phyloP scores from a whole-genome alignment of 2,797 vertebrate species.

The Lindbergichthys nudifrons region DNA sequence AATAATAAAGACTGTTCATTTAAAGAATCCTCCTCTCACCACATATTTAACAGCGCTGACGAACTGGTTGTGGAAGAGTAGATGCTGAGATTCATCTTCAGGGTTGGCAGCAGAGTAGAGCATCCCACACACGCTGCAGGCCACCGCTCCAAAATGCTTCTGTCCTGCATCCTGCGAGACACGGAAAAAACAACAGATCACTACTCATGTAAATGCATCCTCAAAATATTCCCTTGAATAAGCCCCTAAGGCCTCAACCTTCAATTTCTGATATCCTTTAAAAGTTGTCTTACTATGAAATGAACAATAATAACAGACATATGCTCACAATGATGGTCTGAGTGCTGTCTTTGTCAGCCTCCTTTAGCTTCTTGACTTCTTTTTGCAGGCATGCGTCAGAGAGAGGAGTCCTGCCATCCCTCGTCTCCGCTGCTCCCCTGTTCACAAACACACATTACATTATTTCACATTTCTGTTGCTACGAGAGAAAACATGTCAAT shows the following conservation, averaged over 20 bases:
- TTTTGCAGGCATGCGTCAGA: conserved; percentile 88
- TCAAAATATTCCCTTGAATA: background rate
- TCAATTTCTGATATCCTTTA: background rate
- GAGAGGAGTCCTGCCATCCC: conserved; percentile 74
- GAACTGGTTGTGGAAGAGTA: conserved; percentile 99
- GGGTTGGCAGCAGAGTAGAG: conserved; percentile 95
- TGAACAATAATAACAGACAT: background rate
- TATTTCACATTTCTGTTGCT: conserved; percentile 11
- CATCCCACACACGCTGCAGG: conserved; percentile 97
- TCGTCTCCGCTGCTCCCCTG: conserved; percentile 70
- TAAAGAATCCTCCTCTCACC: conserved; percentile 84
- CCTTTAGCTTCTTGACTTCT: conserved; percentile 88
- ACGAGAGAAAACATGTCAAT: conserved; percentile 19
- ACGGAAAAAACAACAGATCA: background rate
- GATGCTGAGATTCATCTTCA: conserved; percentile 97
- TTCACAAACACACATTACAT: conserved; percentile 50
- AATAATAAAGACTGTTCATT: background rate
- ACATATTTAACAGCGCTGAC: conserved; percentile 98
- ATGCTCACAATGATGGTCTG: conserved; percentile 88
- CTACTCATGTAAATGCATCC: background rate
- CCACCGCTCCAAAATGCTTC: conserved; percentile 95
- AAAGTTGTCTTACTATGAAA: background rate
- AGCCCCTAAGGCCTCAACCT: background rate
- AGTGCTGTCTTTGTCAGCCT: conserved; percentile 88
- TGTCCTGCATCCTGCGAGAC: conserved; percentile 90